Conservation (phyloP, 2,113 vertebrate species). For the Gobio gobio region DNA sequence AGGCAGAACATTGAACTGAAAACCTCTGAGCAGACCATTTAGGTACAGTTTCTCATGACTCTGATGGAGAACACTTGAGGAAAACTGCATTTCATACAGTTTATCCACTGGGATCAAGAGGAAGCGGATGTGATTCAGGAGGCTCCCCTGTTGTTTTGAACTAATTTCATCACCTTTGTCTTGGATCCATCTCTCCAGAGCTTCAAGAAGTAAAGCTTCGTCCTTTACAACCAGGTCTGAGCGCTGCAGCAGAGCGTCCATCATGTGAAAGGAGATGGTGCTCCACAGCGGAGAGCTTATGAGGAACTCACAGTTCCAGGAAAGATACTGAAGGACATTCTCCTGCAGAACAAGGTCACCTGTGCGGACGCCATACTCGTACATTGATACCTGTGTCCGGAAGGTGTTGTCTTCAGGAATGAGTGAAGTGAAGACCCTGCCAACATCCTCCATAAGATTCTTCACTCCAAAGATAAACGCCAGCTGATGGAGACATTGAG, state of each 20-base stretch:
- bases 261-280: constrained; percentile 50
- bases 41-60: constrained; percentile 60
- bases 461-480: constrained; percentile 69
- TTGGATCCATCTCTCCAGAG: constrained; percentile 71
- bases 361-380: constrained; percentile 64
- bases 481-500: constrained; percentile 78
- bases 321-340: constrained; percentile 73
- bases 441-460: constrained; percentile 69
- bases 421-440: constrained; percentile 69
- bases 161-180: constrained; percentile 15
- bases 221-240: constrained; percentile 74
- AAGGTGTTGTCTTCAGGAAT: constrained; percentile 73
- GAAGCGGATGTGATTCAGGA: constrained; percentile 74
- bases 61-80: constrained; percentile 62
- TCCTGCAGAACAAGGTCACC: constrained; percentile 71
- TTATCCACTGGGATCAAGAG: constrained; percentile 75
- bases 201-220: constrained; percentile 73
- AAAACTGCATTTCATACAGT: constrained; percentile 72
- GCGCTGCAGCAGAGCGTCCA: constrained; percentile 66
- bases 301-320: constrained; percentile 76
- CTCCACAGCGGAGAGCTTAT: constrained; percentile 67
- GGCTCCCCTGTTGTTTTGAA: constrained; percentile 46
- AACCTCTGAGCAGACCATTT: constrained; percentile 67
- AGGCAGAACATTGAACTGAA: constrained; percentile 75
- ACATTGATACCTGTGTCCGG: constrained; percentile 70